Percentiles rank a stretch among this genome's conserved stretches.
phyloP scores from a whole-genome alignment of 2,888 invertebrate genomes.

The Agonopterix heracliana region DNA sequence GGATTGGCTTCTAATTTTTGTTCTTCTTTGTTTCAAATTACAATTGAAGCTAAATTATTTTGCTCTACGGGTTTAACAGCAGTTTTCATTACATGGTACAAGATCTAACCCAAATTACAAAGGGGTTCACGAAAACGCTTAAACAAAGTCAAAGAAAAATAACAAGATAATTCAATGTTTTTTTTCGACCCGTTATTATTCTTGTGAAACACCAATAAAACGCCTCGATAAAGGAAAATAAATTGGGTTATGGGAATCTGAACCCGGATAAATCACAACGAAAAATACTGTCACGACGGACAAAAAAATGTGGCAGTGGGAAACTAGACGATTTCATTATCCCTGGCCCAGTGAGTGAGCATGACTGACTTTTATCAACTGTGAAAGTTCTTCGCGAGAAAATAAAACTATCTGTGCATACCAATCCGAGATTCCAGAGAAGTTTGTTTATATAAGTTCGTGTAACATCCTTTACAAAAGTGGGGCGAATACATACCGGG shows the following conservation, averaged over 20 bases:
- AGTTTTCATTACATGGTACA: too few species aligned
- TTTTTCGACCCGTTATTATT: conserved; percentile 17
- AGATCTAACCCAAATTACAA: too few species aligned
- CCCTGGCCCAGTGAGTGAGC: conserved; percentile 41
- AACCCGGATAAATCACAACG: conserved; percentile 63
- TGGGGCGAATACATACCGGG: conserved; percentile 13
- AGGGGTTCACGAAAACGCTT: neutral
- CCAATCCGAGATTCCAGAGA: conserved; percentile 9
- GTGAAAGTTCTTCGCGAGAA: conserved; percentile 25
- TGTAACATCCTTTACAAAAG: conserved; percentile 11
- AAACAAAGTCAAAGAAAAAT: conserved; percentile 4
- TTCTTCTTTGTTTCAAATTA: too few species aligned
- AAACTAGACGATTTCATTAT: conserved; percentile 60
- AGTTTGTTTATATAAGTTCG: conserved; percentile 8
- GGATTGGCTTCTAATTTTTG: too few species aligned
- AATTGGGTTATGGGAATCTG: conserved; percentile 68
- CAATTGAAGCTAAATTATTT: too few species aligned
- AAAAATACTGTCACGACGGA: conserved; percentile 66
- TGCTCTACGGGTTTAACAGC: too few species aligned
- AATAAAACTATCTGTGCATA: conserved; percentile 15
- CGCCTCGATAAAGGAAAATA: conserved; percentile 44
- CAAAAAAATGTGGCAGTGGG: conserved; percentile 54
- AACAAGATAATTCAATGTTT: conserved; percentile 10
- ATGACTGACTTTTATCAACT: conserved; percentile 35
- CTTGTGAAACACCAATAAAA: conserved; percentile 35